Evolutionary conservation across 30 jellyfish, hydroid and myxozoan genomes (phyloP).

Genomic region (Chrysaora quinquecirrha): DNA sequence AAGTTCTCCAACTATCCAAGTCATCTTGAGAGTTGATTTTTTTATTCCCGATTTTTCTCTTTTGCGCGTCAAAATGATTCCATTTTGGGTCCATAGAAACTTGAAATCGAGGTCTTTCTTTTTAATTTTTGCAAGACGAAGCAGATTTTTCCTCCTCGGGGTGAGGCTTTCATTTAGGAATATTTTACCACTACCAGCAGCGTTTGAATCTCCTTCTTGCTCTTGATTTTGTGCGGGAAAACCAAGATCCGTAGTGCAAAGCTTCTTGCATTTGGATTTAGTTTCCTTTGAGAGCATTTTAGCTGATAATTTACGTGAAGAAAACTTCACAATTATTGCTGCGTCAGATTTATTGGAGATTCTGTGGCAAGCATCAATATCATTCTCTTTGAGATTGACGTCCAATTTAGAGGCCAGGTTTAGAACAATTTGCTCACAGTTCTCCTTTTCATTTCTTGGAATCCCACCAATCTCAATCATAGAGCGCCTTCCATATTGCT

Average conservation of each 20-base stretch:
- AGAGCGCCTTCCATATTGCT: conserved; percentile 9
- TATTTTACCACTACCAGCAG: too few species aligned
- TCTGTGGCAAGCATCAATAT: conserved; percentile 9
- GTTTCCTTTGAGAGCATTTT: neutral
- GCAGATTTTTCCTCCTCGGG: neutral
- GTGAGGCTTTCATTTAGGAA: neutral
- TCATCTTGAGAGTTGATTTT: too few species aligned
- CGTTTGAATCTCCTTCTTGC: neutral
- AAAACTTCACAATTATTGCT: neutral
- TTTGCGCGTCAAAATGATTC: neutral
- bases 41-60: neutral
- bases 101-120: neutral
- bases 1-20: too few species aligned
- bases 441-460: neutral
- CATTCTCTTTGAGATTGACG: neutral
- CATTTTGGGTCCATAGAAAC: neutral
- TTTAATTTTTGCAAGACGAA: conserved; percentile 3
- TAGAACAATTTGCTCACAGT: conserved; percentile 4
- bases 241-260: neutral
- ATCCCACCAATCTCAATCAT: neutral
- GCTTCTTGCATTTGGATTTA: neutral
- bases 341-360: neutral
- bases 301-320: neutral
- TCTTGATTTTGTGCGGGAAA: neutral
- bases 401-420: neutral